Evolutionary conservation across 35 echinoderm and acorn worm species (phyloP).

Genomic region (Patiria miniata): DNA sequence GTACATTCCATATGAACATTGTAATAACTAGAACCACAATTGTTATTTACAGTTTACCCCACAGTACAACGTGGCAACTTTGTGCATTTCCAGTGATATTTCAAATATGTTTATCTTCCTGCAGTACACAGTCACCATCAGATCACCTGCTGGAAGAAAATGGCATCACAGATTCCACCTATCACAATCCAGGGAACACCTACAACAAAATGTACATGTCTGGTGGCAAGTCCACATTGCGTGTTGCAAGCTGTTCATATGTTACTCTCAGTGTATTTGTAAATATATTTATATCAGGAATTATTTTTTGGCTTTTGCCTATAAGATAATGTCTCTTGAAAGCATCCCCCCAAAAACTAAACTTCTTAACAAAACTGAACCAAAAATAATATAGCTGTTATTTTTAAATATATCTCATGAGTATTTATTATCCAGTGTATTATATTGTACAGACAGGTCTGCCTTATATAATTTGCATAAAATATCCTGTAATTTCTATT

Average conservation of each 20-base stretch:
- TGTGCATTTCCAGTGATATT: no score
- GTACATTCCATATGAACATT: background rate
- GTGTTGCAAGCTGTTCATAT: background rate
- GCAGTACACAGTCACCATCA: background rate
- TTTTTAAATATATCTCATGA: slow-evolving; percentile 26
- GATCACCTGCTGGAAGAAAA: background rate
- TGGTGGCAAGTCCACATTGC: background rate
- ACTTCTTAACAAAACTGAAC: background rate
- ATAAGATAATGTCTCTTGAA: background rate
- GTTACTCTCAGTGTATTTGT: background rate
- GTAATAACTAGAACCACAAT: background rate
- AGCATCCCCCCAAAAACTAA: background rate
- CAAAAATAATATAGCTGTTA: slow-evolving; percentile 24
- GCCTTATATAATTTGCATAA: slow-evolving; percentile 34
- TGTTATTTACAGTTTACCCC: background rate
- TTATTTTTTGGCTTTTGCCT: background rate
- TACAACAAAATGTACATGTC: background rate
- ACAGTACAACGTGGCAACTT: no score
- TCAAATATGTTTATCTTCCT: background rate
- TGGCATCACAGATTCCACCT: background rate
- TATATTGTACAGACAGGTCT: slow-evolving; percentile 24
- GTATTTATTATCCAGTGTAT: slow-evolving; percentile 9
- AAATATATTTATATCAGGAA: background rate
- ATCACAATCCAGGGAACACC: background rate
- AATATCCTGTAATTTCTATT: background rate